These are phyloP conservation scores for Pseudorectes ferrugineus DNA, from an alignment of 2,113 vertebrate species.

Conservation along the genomic window DNA sequence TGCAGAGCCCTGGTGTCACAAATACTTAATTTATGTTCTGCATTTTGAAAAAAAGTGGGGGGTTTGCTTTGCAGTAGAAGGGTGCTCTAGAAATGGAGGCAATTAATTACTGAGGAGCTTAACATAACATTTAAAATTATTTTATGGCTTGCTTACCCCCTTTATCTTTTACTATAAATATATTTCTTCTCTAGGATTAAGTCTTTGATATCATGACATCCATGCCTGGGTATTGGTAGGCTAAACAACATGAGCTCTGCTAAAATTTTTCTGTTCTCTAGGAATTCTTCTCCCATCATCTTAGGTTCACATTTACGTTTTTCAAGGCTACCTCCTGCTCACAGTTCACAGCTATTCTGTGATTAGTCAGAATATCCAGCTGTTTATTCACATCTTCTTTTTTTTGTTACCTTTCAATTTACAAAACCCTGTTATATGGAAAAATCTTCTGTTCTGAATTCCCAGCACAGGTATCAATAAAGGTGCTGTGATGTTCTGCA, in stretches of 20 bases:
- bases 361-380: background rate
- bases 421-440: background rate
- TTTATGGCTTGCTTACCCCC: rapidly evolving
- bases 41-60: background rate
- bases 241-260: background rate
- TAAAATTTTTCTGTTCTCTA: background rate
- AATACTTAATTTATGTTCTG: background rate
- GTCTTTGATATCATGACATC: background rate
- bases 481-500: background rate
- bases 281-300: background rate
- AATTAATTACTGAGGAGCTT: background rate
- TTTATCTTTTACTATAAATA: background rate
- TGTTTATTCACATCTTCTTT: background rate
- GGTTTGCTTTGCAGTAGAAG: background rate
- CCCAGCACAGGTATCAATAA: background rate
- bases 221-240: background rate
- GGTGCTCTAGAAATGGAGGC: background rate
- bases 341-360: background rate
- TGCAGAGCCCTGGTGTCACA: background rate
- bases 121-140: background rate
- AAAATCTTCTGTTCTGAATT: background rate
- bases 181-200: background rate
- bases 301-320: background rate
- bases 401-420: background rate
- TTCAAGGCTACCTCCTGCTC: background rate